Evolutionary conservation across 2,113 vertebrate genomes (phyloP).

Genomic region (Dissostichus mawsoni): DNA sequence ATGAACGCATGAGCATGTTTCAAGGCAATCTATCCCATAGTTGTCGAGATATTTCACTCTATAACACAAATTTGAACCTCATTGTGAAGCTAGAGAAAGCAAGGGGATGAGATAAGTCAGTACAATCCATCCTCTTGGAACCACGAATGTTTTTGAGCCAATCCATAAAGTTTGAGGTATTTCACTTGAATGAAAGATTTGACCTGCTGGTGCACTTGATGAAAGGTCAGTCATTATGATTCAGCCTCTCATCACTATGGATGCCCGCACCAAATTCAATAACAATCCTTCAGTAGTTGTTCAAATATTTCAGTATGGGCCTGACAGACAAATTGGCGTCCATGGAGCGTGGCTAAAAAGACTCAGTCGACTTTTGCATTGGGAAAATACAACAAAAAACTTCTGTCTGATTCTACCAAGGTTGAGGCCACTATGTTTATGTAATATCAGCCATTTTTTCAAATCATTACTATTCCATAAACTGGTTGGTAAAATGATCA

Average conservation of each 20-base stretch:
- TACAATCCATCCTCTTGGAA: neutral
- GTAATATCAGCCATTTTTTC: constrained; percentile 62
- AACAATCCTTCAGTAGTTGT: neutral
- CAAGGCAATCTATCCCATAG: neutral
- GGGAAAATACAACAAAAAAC: constrained; percentile 26
- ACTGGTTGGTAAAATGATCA: constrained; percentile 66
- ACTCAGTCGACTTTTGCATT: constrained; percentile 26
- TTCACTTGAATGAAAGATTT: neutral
- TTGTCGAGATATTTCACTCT: neutral
- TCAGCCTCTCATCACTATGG: neutral
- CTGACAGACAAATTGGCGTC: neutral
- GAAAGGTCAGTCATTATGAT: neutral
- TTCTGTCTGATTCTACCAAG: neutral
- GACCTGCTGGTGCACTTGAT: neutral
- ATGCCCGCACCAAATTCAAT: neutral
- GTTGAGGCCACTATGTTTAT: constrained; percentile 58
- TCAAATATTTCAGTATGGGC: constrained; percentile 10
- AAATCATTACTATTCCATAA: constrained; percentile 61
- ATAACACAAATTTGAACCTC: neutral
- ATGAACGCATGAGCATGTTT: neutral
- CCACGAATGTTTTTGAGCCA: neutral
- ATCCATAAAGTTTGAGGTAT: neutral
- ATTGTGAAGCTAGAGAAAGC: neutral
- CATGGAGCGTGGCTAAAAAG: constrained; percentile 23
- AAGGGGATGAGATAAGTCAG: neutral